phyloP scores from a whole-genome alignment of 2,113 vertebrate genomes.

The Mobula birostris region DNA sequence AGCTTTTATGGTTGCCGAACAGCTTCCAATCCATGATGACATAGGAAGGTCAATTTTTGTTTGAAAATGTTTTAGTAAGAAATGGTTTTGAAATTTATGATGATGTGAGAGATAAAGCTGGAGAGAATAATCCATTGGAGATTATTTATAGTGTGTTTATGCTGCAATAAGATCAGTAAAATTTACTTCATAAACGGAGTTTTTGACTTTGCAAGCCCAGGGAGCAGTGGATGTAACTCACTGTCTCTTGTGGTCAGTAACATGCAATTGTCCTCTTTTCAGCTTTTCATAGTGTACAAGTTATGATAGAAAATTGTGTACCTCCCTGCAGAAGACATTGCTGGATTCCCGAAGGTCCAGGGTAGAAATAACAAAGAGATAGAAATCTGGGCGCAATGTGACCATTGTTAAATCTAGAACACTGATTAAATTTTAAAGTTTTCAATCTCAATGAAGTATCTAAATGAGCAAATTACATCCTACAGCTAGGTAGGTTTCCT shows the following conservation, averaged over 20 bases:
- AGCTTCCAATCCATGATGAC: too few species aligned
- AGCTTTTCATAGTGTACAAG: neutral
- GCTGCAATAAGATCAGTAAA: neutral
- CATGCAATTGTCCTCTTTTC: too few species aligned
- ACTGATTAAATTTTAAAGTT: neutral
- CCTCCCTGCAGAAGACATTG: neutral
- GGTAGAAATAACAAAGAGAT: neutral
- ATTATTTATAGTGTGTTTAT: neutral
- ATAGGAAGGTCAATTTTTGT: neutral
- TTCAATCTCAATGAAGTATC: neutral
- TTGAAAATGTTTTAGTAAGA: neutral
- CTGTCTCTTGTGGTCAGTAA: neutral
- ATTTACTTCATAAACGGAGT: neutral
- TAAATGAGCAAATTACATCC: too few species aligned
- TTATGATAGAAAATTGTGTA: neutral
- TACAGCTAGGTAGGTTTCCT: too few species aligned
- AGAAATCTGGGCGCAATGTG: neutral
- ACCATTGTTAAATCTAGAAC: neutral
- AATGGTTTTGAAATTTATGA: neutral
- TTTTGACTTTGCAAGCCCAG: neutral
- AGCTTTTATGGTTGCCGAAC: neutral
- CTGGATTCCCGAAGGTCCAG: neutral
- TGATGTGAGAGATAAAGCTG: neutral
- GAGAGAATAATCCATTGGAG: neutral
- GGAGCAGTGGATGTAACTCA: neutral